Evolutionary conservation across 2,113 vertebrate genomes (phyloP), one percentile per base, ranked within the genome.

Genomic region (Synchiropus splendidus): DNA sequence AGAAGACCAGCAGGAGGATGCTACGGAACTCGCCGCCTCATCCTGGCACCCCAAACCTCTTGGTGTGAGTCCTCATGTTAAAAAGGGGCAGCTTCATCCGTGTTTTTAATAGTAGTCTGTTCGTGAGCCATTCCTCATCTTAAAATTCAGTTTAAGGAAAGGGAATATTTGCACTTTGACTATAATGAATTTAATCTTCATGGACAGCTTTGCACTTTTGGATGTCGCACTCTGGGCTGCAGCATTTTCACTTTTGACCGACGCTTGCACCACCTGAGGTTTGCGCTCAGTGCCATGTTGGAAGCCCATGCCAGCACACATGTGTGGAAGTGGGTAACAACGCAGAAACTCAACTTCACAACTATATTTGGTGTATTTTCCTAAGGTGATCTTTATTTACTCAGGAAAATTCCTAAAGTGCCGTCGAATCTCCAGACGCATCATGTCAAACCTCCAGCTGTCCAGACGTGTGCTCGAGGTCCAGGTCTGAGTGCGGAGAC

Each of bases 181-280:
- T n/a, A n/a, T 27, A 27, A 27, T 27, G 21, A 27, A 27, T 27
- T 5, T 27, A 27, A 27, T 27, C 21, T 27, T 5, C 8, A 27
- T 64, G 14, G 75, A 21, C 42, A 94, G 91, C 83, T 92, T 76
- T 97, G 92, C 86, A 89, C 90, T 62, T 94, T 96, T 54, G 93
- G 92, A 74, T 94, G 90, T 68, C 89, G 80, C 51, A 85, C 90
- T 43, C 82, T 92, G 57, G 90, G 91, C 51, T 89, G 88, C 80
- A 89, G 88, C 75, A 89, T 86, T 71, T 92, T 91, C 18, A 88
- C 89, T 15, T 94, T 94, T 37, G 90, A 94, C 78, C 87, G 90
- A 48, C 87, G 89, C 67, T 89, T 91, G 86, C 90, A 92, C 58
- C 89, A 83, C 42, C 81, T 92, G 75, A 87, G 85, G 69, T 90